Conservation (phyloP, 2,797 vertebrate species). For the Enteromius thamalakanensis region DNA sequence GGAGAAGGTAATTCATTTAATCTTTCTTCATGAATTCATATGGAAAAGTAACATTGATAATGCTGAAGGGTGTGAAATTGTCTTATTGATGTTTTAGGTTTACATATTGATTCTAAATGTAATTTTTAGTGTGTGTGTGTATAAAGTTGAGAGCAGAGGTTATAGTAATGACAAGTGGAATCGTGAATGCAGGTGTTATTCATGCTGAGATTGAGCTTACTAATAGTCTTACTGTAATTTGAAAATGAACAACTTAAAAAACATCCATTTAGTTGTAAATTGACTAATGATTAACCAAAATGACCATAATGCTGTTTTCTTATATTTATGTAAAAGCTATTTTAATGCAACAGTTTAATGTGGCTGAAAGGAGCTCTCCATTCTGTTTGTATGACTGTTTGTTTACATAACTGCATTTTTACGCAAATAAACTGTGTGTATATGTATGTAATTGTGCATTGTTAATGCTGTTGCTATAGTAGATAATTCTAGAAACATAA, state of each 20-base stretch:
- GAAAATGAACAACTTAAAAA: background rate
- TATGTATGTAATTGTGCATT: background rate
- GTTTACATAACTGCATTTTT: background rate
- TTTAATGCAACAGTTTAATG: background rate
- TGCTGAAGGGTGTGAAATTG: background rate
- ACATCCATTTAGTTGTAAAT: background rate
- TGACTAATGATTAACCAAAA: background rate
- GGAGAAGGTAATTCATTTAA: constrained; percentile 45
- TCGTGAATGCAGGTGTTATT: background rate
- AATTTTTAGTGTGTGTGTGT: too few relatives aligned
- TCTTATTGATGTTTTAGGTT: background rate
- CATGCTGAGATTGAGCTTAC: background rate
- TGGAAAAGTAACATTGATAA: background rate
- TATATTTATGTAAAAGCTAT: background rate
- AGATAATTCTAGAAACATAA: background rate
- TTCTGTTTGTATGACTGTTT: constrained; percentile 7
- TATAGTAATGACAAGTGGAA: background rate
- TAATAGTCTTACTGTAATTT: constrained; percentile 13
- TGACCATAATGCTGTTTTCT: background rate
- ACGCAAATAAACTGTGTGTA: background rate
- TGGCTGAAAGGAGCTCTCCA: background rate
- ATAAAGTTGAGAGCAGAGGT: background rate
- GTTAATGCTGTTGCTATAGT: background rate
- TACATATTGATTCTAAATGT: background rate
- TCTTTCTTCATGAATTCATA: background rate